Evolutionary conservation across 2,113 vertebrate genomes (phyloP), one percentile per base, ranked within the genome.

Genomic region (Coptodon bakossiorum): DNA sequence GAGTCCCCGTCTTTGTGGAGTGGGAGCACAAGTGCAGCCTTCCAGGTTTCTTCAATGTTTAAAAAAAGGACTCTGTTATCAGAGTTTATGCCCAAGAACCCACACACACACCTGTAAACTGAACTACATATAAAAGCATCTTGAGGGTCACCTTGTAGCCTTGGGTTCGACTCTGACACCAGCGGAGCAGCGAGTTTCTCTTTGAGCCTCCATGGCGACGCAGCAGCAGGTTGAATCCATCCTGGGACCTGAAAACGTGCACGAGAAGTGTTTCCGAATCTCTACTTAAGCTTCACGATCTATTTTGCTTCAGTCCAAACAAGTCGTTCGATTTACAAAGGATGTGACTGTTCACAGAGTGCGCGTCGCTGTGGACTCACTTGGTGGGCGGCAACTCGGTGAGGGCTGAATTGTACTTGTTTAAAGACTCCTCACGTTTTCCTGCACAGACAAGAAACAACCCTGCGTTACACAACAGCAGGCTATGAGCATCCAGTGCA

Each of bases 171-270:
- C 92, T 96, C 90, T 97, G 97, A 91, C 96, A 96, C 97, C 97
- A 97, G 85, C 96, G 96, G 56, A 97, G 95, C 71, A 97, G 94
- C 0, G 96, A 97, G 88, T 97, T 97, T 66, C 97, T 95, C 81
- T 97, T 97, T 0, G 97, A 97, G 71, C 97, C 96, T 27, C 97
- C 97, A 4, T 97, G 96, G 50, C 96, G 97, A 80, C 96, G 95
- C 86, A 97, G 88, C 88, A 96, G 93, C 61, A 92, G 85, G 87
- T 92, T 96, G 87, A 97, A 96, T 53, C 96, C 96, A 82, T 97
- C 97, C 93, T 95, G 96, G 48, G 94, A 94, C 88, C 96, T 97
- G 83, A 87, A 79, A 82, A 40, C 7, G 29, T 27, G 43, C 38
- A 66, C 4, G 6, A n/a, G 34, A 66, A n/a, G 36, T 0, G 22